Base-by-base conservation (phyloP, 2,797 vertebrate species). In the Sebastes minor region DNA sequence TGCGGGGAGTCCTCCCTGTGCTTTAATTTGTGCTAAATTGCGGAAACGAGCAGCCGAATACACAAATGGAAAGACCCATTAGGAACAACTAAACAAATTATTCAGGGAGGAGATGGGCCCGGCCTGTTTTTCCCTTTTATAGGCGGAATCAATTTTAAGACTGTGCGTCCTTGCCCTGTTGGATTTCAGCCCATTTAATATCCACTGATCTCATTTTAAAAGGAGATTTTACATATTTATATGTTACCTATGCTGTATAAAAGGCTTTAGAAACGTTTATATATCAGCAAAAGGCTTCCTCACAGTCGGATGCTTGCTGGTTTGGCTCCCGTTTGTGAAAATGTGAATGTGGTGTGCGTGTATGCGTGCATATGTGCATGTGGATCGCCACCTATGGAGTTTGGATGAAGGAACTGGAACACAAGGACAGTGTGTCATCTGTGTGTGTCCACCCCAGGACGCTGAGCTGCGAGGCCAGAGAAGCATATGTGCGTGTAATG, bases 371-470 rank as follows among this genome's bases (percentile, higher is more conserved):
- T 78, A 23, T 76, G 74, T 81, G 73, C 57, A 27, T 82, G 84
- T 55, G 77, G 33, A 46, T 70, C 53, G 57, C 46, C 82, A 52
- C 86, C 81, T 73, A 79, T 81, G 72, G 87, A 35, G 78, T 60
- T 75, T 86, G 86, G 89, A 72, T 76, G 80, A 83, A 68, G 30
- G 69, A 80, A 73, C 78, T 84, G 91, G 82, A 90, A 86, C 80
- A 88, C 52, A 69, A 84, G 76, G 73, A 76, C 81, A 30, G 82
- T 25, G 87, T 89, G 88, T 91, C 89, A 90, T 91, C 83, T 84
- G 87, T 88, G 65, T 81, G 74, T 81, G 74, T 87, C 81, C 89
- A 62, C 90, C 59, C 53, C 89, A 82, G 91, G 90, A 88, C 1
- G 22, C 74, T 32, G 49, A 66, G 81, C 82, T 64, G 16, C 27